A percentile compares a stretch with the other conserved stretches of the same genome.
These are phyloP conservation scores for Brachypalpus laphriformis DNA, from an alignment of 2,888 invertebrate genomes.

Conservation along the genomic window DNA sequence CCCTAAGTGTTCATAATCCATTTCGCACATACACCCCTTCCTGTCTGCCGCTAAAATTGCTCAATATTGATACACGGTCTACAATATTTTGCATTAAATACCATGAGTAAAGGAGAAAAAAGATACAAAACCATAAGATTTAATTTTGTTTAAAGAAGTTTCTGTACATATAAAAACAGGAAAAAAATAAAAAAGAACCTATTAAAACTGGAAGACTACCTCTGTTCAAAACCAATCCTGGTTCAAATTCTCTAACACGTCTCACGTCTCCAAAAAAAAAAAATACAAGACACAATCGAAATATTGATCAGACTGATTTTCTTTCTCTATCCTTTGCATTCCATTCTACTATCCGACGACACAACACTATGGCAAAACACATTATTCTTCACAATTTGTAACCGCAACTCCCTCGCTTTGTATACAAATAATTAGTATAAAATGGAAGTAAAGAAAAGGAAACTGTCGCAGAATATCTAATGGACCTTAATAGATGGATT, in stretches of 20 bases:
- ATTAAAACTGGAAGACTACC: constrained; percentile 9
- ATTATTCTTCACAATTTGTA: constrained; percentile 10
- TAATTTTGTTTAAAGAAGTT: constrained; percentile 5
- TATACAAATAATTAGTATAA: constrained; percentile 54
- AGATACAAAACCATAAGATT: constrained; percentile 46
- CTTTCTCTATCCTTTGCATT: constrained; percentile 22
- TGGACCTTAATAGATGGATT: constrained; percentile 39
- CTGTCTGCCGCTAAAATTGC: constrained; percentile 15
- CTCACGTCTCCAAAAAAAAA: constrained; percentile 1
- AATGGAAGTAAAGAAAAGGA: constrained; percentile 16
- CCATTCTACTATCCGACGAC: background rate
- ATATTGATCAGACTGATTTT: constrained; percentile 50
- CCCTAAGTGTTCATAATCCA: constrained; percentile 59
- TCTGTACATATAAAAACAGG: background rate
- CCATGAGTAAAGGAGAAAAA: constrained; percentile 60
- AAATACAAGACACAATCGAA: constrained; percentile 21
- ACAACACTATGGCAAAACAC: constrained; percentile 1
- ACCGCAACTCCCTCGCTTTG: constrained; percentile 44
- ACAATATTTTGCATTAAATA: constrained; percentile 50
- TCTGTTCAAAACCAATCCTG: constrained; percentile 19
- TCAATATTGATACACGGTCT: constrained; percentile 57
- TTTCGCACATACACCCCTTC: background rate
- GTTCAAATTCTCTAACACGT: constrained; percentile 29
- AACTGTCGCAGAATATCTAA: constrained; percentile 29
- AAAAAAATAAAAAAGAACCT: constrained; percentile 20